These are phyloP conservation scores for Camelus dromedarius DNA, from an alignment of 2,113 vertebrate genomes.

Conservation along the genomic window DNA sequence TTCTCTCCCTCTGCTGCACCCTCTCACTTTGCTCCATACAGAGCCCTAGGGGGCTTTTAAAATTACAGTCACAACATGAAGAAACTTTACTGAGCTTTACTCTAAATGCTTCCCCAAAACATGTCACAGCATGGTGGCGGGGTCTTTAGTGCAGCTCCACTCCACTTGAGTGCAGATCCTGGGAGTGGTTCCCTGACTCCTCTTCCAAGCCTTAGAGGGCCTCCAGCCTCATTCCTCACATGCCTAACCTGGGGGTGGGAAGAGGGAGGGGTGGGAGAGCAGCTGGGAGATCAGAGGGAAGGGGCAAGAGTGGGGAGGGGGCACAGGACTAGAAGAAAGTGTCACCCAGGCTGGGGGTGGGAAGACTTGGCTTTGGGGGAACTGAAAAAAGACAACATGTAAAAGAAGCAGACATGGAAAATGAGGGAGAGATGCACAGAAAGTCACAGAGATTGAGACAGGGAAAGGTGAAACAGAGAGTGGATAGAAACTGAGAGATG, in stretches of 20 bases:
- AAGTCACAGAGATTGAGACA: constrained; percentile 56
- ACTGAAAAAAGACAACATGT: not conserved
- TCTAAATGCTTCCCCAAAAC: not conserved
- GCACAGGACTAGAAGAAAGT: not conserved
- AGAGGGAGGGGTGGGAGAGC: not conserved
- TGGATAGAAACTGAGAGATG: not conserved
- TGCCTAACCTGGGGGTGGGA: not conserved
- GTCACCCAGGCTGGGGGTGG: no score
- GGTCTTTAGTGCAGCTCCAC: not conserved
- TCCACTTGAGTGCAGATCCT: not conserved
- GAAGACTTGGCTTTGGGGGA: not conserved
- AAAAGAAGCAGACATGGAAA: not conserved
- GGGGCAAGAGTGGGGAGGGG: not conserved
- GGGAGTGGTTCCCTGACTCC: not conserved
- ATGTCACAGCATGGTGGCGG: not conserved
- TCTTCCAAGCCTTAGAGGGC: constrained; percentile 21
- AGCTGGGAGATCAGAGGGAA: constrained; percentile 20
- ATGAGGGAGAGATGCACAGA: constrained; percentile 53
- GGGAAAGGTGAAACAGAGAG: not conserved
- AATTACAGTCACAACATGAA: not conserved
- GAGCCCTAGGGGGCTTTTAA: not conserved
- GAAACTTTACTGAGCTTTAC: not conserved
- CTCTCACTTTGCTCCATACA: not conserved
- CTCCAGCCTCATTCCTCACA: constrained; percentile 55
- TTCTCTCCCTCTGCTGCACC: not conserved